Evolutionary conservation across 2,888 invertebrate genomes (phyloP).

Genomic region (Erpobdella octoculata): DNA sequence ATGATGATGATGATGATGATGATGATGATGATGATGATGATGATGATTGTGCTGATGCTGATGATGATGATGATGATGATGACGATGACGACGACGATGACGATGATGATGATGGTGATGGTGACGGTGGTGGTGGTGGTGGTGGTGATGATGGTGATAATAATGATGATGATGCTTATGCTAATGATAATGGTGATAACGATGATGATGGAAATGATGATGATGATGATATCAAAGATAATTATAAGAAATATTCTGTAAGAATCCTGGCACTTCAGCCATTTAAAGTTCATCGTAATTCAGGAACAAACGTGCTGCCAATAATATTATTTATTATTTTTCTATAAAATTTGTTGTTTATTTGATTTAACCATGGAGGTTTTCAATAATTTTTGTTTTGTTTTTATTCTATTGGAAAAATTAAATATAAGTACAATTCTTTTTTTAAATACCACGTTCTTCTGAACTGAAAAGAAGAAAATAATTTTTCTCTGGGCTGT

Average conservation of each 20-base stretch:
- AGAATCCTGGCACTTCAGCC: too few relatives aligned
- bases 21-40: slow-evolving; percentile 29
- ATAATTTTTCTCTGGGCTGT: too few relatives aligned
- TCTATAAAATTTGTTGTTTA: too few relatives aligned
- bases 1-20: slow-evolving; percentile 25
- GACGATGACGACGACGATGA: not conserved
- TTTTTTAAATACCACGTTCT: too few relatives aligned
- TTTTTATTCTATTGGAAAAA: too few relatives aligned
- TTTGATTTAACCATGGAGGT: too few relatives aligned
- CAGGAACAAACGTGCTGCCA: too few relatives aligned
- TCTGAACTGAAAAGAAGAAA: too few relatives aligned
- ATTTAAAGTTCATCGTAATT: too few relatives aligned
- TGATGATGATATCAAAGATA: not conserved
- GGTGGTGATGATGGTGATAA: not conserved
- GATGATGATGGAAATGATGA: not conserved
- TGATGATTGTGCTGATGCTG: slow-evolving; percentile 10
- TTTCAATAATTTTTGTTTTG: not conserved
- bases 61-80: not conserved
- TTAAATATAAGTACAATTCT: too few relatives aligned
- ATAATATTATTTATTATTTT: too few relatives aligned
- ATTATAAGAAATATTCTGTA: too few relatives aligned
- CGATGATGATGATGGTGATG: not conserved
- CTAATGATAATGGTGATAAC: not conserved
- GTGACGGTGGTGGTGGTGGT: not conserved
- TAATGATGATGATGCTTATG: not conserved